Conservation (phyloP, 2,113 vertebrate species). For the Oncorhynchus masou region DNA sequence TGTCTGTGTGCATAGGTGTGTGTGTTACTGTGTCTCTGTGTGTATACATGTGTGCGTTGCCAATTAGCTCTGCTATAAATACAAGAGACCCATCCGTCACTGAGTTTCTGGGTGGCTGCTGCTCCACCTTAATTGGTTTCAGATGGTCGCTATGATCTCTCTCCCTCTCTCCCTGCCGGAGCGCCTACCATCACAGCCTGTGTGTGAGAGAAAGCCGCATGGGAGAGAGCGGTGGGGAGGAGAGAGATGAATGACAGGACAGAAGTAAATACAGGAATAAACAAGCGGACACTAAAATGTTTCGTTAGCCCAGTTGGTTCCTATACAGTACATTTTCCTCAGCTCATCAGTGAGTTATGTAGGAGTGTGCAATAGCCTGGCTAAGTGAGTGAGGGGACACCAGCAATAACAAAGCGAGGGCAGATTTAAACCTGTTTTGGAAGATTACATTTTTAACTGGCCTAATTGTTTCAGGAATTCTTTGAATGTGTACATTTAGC, state of each 20-base stretch:
- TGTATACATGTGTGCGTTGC: conserved; percentile 87
- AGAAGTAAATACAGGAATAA: conserved; percentile 83
- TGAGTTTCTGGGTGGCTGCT: conserved; percentile 97
- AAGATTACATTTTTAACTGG: conserved; percentile 32
- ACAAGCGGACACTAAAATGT: conserved; percentile 73
- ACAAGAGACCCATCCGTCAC: conserved; percentile 94
- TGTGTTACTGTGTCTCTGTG: conserved; percentile 47
- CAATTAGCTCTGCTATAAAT: conserved; percentile 99
- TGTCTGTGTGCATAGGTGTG: background rate
- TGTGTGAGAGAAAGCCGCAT: conserved; percentile 77
- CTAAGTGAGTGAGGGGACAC: background rate
- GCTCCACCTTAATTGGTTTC: conserved; percentile 94
- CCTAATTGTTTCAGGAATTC: background rate
- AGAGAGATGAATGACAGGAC: conserved; percentile 81
- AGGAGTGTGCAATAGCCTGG: no score
- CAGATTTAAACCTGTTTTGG: conserved; percentile 48
- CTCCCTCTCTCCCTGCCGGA: conserved; percentile 58
- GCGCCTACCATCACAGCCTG: conserved; percentile 75
- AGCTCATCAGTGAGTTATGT: background rate
- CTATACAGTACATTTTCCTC: conserved; percentile 24
- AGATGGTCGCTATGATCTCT: conserved; percentile 84
- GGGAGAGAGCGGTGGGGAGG: conserved; percentile 33
- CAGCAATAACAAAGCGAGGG: background rate
- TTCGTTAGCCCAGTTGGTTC: conserved; percentile 55
- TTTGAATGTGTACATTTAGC: background rate